A percentile compares a stretch with the other conserved stretches of the same genome.
Conservation (phyloP, 2,888 invertebrate species). For the Oxycera nigricornis region DNA sequence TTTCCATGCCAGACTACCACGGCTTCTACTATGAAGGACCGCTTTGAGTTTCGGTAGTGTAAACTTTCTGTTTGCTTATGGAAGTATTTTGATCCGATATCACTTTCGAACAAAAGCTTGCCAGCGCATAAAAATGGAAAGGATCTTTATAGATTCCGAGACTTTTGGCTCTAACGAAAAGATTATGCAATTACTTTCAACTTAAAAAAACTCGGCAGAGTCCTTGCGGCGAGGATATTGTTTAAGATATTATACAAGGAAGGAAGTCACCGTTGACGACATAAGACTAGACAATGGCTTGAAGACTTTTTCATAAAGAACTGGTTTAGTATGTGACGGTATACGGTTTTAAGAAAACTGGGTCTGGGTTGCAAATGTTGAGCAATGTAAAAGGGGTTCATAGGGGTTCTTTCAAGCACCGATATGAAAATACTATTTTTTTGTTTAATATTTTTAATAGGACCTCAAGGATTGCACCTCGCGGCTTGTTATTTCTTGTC, state of each 20-base stretch:
- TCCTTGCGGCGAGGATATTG: conserved; percentile 25
- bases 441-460: too few relatives aligned
- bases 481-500: too few relatives aligned
- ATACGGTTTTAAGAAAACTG: too few relatives aligned
- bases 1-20: conserved; percentile 35
- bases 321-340: too few relatives aligned
- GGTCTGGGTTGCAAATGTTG: too few relatives aligned
- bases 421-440: too few relatives aligned
- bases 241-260: conserved; percentile 21
- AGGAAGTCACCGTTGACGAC: background rate
- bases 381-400: too few relatives aligned
- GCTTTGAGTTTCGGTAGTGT: background rate
- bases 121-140: background rate
- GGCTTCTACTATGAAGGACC: background rate
- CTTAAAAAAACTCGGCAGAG: conserved; percentile 35
- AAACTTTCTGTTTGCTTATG: conserved; percentile 37
- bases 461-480: too few relatives aligned
- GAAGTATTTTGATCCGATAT: conserved; percentile 44
- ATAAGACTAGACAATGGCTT: background rate
- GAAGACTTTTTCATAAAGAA: background rate
- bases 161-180: conserved; percentile 40
- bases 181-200: conserved; percentile 45
- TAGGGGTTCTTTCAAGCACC: too few relatives aligned
- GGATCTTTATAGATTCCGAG: background rate
- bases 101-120: conserved; percentile 29